Evolutionary conservation across 2,888 invertebrate genomes (phyloP), one percentile per base, ranked within the genome.

Genomic region (Oxycera nigricornis): DNA sequence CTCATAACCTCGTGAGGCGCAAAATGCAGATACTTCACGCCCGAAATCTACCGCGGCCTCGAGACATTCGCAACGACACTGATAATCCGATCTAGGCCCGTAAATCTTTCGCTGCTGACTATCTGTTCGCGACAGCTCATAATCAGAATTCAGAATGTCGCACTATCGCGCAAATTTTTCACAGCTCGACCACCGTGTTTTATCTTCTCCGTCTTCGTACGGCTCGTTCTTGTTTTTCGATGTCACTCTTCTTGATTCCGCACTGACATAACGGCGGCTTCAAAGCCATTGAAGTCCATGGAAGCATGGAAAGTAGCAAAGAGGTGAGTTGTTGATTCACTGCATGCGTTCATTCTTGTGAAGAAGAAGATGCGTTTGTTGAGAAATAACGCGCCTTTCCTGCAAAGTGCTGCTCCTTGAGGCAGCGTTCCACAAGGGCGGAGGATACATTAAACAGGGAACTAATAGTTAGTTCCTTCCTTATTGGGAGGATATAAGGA

Each of bases 1-100:
- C 65, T 9, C 65, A 17, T 65, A 65, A 65, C 65, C 65, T 65
- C 65, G 41, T 65, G 14, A 41, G 62, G 65, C 65, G 65, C 39
- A 39, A 39, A 39, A 22, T 3, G 24, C 24, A 39, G 41, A 65
- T 55, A 0, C 20, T 55, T 22, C 55, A 11, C 61, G 17, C 17
- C 61, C 31, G 2, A 31, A 24, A n/a, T 35, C 31, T 62, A 35
- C 39, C 62, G 24, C 65, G 65, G 26, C 65, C 65, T 41, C 41
- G 26, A 65, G 20, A 24, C 39, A 41, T 17, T 24, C 39, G 41
- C 41, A 26, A 65, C 35, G 24, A 39, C 46, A 46, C 46, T 46
- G 46, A 46, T 46, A 46, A 46, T 46, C 17, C 46, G 46, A 14
- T n/a, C 46, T 46, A n/a, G n/a, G n/a, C n/a, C n/a, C n/a, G n/a